Evolutionary conservation across 2,113 vertebrate genomes (phyloP).

Genomic region (Stegostoma tigrinum): DNA sequence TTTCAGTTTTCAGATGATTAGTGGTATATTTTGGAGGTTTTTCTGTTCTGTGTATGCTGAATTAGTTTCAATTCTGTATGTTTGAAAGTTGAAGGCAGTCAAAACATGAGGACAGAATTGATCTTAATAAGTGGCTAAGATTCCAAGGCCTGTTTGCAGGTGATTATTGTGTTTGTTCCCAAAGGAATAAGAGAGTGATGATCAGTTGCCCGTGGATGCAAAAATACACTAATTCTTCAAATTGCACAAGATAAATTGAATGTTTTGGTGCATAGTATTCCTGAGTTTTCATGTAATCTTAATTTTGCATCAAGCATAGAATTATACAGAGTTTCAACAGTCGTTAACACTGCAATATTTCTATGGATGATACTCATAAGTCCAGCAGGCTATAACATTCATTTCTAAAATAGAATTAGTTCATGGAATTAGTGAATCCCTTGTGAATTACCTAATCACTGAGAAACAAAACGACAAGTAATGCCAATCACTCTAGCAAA

Average conservation of each 20-base stretch:
- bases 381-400: background rate
- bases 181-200: background rate
- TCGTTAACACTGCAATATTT: background rate
- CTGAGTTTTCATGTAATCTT: background rate
- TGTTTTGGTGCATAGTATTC: background rate
- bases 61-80: background rate
- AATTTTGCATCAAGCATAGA: background rate
- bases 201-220: background rate
- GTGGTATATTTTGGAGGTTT: background rate
- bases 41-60: background rate
- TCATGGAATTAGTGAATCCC: too few relatives aligned
- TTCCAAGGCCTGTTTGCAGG: background rate
- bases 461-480: too few relatives aligned
- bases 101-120: background rate
- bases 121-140: background rate
- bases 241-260: background rate
- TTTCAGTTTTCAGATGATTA: background rate
- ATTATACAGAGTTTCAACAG: background rate
- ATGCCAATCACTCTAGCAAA: too few relatives aligned
- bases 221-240: background rate
- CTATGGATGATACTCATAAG: background rate
- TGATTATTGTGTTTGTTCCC: background rate
- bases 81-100: background rate
- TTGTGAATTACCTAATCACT: too few relatives aligned
- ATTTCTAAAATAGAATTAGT: background rate